Base-by-base conservation (phyloP, 2,797 vertebrate genomes). In the Rhyacichthys aspro region DNA sequence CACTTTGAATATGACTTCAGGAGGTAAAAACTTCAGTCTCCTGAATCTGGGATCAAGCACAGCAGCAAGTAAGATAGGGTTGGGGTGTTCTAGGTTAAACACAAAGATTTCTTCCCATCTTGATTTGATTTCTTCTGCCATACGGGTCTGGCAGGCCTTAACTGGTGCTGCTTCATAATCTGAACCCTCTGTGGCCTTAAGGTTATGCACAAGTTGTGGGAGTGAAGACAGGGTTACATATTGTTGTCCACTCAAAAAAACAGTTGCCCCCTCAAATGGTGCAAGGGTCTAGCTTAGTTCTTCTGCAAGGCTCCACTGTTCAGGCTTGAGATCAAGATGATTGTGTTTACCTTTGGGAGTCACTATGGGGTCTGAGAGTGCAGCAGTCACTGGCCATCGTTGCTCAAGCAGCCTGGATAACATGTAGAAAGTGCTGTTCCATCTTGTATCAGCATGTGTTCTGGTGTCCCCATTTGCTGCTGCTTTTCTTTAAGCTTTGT, bases 251-350 rank as follows among this genome's bases (percentile, higher is more conserved):
- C 44, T 59, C n/a, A 59, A 36, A 12, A 15, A 59, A 48, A 41
- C n/a, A 6, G 37, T 59, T 17, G 45, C 57, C 41, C 9, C 8
- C 10, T 59, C 15, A 48, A 59, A 59, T 33, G 44, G 56, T 5
- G n/a, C n/a, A n/a, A n/a, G n/a, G n/a, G n/a, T n/a, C n/a, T n/a
- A n/a, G n/a, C 37, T 2, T 5, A 41, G 32, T 1, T 36, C 56
- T 41, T 17, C n/a, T n/a, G n/a, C n/a, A n/a, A n/a, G n/a, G n/a
- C 10, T 38, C 38, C 37, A 49, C 15, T 59, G 57, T 11, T 59
- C 46, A 41, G 36, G 45, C 14, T 59, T 48, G 7, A 59, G 7
- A 19, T 59, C 37, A 1, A 48, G 18, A 23, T n/a, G n/a, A n/a
- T n/a, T 33, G 11, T 49, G 45, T 6, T 43, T 49, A 0, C 45